Base-by-base conservation (phyloP, 1,140 invertebrate genomes). In the Anadara kagoshimensis region DNA sequence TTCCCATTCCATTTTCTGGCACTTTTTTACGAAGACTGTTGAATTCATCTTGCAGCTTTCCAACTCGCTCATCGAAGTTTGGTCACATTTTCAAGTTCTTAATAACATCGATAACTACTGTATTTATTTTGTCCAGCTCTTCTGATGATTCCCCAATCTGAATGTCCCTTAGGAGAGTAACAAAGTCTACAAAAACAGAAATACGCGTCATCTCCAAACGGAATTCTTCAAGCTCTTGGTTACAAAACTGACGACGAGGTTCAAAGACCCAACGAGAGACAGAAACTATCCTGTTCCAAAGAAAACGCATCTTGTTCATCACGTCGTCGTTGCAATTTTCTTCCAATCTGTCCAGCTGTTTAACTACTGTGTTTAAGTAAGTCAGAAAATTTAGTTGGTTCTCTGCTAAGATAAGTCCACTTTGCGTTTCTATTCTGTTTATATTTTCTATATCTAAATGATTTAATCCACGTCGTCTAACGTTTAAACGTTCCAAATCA, bases 1-100 rank as follows among this genome's bases (percentile, higher is more conserved):
- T 84, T 26, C 87, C 87, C 20, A 90, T 72, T 1, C 63, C 44
- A 26, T 56, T 56, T 20, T 16, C 22, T 22, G 45, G 69, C 10
- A n/a, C 45, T 45, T 29, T 47, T 36, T 57, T 64, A 20, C 12
- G 57, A 51, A 51, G 36, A 20, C 20, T 66, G 36, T 51, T 22
- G 0, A 24, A n/a, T 36, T 53, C 53, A 22, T 24, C 71, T 58
- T 54, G 51, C 5, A 66, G n/a, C 20, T 43, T 49, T 51, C 54
- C 49, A 56, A 18, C 51, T 47, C 24, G 47, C 53, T 53, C 45
- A 59, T 41, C 29, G 54, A 62, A 59, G 26, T 44, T 62, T 56
- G 47, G 26, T 36, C 22, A 5, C 14, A 8, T 36, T 58, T 22
- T 62, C 16, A 14, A 74, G 49, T 26, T 57, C 14, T n/a, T 3